Evolutionary conservation across 2,113 vertebrate species (phyloP).

Genomic region (Macquaria australasica): DNA sequence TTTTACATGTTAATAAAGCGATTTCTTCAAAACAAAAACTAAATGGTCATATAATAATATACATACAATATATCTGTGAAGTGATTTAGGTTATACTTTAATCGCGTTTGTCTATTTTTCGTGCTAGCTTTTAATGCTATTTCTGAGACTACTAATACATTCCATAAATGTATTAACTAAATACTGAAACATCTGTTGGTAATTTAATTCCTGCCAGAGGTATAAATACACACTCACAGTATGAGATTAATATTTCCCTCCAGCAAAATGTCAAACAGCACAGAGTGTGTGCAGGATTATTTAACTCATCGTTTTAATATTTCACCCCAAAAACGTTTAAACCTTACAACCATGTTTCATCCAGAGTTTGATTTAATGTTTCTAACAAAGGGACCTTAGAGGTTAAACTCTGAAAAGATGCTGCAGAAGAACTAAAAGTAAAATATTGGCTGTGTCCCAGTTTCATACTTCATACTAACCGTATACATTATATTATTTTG

Average conservation of each 20-base stretch:
- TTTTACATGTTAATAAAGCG: constrained; percentile 76
- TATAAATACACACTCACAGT: constrained; percentile 23
- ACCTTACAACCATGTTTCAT: neutral
- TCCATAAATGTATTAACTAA: constrained; percentile 56
- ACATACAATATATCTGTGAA: constrained; percentile 73
- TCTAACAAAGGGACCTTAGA: neutral
- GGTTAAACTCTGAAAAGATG: neutral
- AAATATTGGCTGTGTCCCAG: constrained; percentile 1
- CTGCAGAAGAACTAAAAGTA: neutral
- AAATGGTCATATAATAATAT: constrained; percentile 67
- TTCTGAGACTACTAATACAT: constrained; percentile 66
- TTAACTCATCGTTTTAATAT: neutral
- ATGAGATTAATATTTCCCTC: constrained; percentile 38
- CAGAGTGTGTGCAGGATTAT: constrained; percentile 15
- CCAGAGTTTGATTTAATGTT: neutral
- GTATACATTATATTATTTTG: too few relatives aligned
- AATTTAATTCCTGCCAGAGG: constrained; percentile 34
- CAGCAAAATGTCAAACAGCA: constrained; percentile 26
- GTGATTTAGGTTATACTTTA: constrained; percentile 50
- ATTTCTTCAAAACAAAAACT: constrained; percentile 74
- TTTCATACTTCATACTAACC: constrained; percentile 12
- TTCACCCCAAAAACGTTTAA: neutral
- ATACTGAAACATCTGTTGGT: constrained; percentile 18
- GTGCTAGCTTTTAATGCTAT: constrained; percentile 49
- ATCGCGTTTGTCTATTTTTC: constrained; percentile 19